phyloP scores from a whole-genome alignment of 2,113 vertebrate genomes.

The Megalops atlanticus region DNA sequence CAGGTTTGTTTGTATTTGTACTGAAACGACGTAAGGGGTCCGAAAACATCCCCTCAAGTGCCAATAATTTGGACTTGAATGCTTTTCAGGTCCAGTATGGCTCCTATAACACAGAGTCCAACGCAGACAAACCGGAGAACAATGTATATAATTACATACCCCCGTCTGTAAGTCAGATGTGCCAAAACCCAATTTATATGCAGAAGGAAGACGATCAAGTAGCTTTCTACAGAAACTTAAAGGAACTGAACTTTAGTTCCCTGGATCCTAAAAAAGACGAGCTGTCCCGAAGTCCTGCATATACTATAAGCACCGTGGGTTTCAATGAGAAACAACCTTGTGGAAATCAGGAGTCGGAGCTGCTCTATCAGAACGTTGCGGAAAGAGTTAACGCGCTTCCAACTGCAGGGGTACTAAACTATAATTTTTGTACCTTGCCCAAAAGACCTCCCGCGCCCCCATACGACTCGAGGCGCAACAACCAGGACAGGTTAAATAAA shows the following conservation, averaged over 20 bases:
- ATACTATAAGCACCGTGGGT: slow-evolving; percentile 89
- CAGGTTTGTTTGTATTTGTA: slow-evolving; percentile 93
- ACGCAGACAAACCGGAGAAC: slow-evolving; percentile 80
- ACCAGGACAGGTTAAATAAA: slow-evolving; percentile 92
- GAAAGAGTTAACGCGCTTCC: slow-evolving; percentile 89
- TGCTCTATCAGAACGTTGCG: slow-evolving; percentile 91
- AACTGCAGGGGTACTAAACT: slow-evolving; percentile 79
- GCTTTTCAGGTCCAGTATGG: slow-evolving; percentile 94
- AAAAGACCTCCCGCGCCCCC: slow-evolving; percentile 90
- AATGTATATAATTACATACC: slow-evolving; percentile 95
- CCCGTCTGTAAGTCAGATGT: slow-evolving; percentile 91
- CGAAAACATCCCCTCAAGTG: slow-evolving; percentile 71
- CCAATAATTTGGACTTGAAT: slow-evolving; percentile 88
- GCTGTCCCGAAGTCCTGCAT: slow-evolving; percentile 74
- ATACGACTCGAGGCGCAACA: slow-evolving; percentile 85
- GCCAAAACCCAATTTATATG: slow-evolving; percentile 97
- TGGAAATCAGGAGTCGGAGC: slow-evolving; percentile 75
- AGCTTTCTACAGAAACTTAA: slow-evolving; percentile 90
- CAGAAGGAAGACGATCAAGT: slow-evolving; percentile 91
- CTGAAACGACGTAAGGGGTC: slow-evolving; percentile 90
- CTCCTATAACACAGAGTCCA: slow-evolving; percentile 81
- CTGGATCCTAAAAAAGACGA: slow-evolving; percentile 84
- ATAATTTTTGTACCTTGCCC: slow-evolving; percentile 97
- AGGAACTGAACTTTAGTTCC: slow-evolving; percentile 84
- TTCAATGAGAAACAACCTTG: slow-evolving; percentile 82